Percentiles rank a stretch among this genome's conserved stretches.
Conservation (phyloP, 1,140 invertebrate genomes). For the Ips nitidus region DNA sequence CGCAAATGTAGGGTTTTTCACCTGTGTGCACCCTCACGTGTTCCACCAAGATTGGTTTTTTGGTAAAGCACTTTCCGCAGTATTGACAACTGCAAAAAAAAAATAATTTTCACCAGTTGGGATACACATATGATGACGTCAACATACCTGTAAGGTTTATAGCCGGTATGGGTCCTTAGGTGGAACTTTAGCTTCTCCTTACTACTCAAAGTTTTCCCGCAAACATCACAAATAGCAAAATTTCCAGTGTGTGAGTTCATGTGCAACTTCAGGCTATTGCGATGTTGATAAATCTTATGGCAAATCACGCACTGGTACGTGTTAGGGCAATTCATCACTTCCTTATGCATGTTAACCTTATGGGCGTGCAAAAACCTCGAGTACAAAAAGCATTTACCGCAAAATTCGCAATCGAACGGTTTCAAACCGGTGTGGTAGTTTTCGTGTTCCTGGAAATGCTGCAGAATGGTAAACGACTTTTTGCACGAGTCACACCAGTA, state of each 20-base stretch:
- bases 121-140: neutral
- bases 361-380: constrained; percentile 47
- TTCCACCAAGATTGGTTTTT: constrained; percentile 53
- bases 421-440: constrained; percentile 69
- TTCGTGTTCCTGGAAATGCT: constrained; percentile 49
- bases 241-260: constrained; percentile 51
- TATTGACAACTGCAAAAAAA: constrained; percentile 51
- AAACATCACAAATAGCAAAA: constrained; percentile 50
- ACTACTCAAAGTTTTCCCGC: constrained; percentile 50
- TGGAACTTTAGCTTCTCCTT: constrained; percentile 54
- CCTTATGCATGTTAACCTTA: constrained; percentile 42
- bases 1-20: constrained; percentile 57
- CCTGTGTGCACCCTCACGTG: constrained; percentile 57
- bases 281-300: constrained; percentile 49
- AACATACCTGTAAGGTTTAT: constrained; percentile 56
- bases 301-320: constrained; percentile 49
- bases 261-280: constrained; percentile 49
- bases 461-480: constrained; percentile 47
- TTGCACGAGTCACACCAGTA: constrained; percentile 49
- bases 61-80: constrained; percentile 57
- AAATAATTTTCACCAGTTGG: neutral
- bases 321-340: constrained; percentile 42
- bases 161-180: constrained; percentile 57
- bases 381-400: constrained; percentile 44
- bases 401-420: constrained; percentile 71